Conservation (phyloP, 64 coral and sea anemone genomes). For the Exaiptasia diaphana region DNA sequence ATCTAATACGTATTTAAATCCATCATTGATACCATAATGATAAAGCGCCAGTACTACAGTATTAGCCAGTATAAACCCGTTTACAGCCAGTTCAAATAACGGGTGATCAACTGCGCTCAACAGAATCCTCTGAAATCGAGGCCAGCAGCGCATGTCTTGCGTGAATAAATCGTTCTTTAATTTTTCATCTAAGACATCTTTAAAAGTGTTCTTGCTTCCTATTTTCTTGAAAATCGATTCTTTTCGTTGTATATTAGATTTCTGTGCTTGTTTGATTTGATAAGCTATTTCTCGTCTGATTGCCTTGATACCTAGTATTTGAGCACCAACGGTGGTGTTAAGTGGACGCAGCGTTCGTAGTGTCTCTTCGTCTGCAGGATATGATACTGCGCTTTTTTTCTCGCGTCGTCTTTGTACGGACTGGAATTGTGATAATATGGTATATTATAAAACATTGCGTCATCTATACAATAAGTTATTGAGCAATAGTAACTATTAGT, state of each 20-base stretch:
- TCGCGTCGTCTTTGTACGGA: background rate
- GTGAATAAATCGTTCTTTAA: constrained; percentile 37
- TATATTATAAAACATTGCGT: too few relatives aligned
- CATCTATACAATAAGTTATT: too few relatives aligned
- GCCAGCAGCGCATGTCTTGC: constrained; percentile 9
- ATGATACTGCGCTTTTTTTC: constrained; percentile 58
- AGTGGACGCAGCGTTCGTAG: constrained; percentile 22
- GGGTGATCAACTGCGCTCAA: constrained; percentile 33
- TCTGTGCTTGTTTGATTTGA: constrained; percentile 19
- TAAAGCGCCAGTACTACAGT: constrained; percentile 62
- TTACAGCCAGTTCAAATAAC: constrained; percentile 50
- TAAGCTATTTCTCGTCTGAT: background rate
- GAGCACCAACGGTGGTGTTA: constrained; percentile 11
- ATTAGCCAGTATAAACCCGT: constrained; percentile 62
- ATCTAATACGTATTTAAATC: constrained; percentile 40
- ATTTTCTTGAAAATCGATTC: constrained; percentile 1
- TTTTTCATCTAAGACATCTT: constrained; percentile 69
- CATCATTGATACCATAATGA: constrained; percentile 52
- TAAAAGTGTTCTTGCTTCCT: constrained; percentile 26
- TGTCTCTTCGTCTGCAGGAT: constrained; percentile 67
- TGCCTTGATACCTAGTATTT: constrained; percentile 38
- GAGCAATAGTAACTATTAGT: too few relatives aligned
- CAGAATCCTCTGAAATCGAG: constrained; percentile 27
- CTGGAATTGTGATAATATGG: too few relatives aligned
- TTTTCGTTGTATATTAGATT: background rate